Evolutionary conservation across 2,888 invertebrate species (phyloP), one percentile per base, ranked within the genome.

Genomic region (Cryptosula pallasiana): DNA sequence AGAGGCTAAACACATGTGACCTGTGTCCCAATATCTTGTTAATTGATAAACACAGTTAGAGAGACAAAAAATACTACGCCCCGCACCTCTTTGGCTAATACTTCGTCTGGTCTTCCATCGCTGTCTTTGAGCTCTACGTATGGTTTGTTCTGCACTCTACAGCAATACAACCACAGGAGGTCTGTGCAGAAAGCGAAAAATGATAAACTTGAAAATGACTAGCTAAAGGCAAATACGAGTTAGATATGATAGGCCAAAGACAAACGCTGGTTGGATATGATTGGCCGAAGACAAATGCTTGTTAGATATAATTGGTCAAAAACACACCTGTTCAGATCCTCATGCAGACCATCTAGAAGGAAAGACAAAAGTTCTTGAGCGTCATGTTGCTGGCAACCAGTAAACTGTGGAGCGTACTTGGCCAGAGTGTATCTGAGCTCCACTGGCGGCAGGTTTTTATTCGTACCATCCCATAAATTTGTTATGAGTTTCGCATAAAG

Each of bases 311-410:
- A n/a, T n/a, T n/a, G n/a, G 45, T 45, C 20, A 45, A 45, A 20
- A 20, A 13, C 45, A 5, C 27, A 81, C 81, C 84, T 87, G 87
- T 94, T 94, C 76, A 95, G 88, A 85, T 95, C 94, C 87, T 95
- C 94, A 86, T 95, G 95, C 77, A 95, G 88, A 71, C 93, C 91
- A 87, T 95, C 95, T 78, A 95, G 87, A 76, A 95, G 87, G 90
- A 95, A 95, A 71, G 94, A 93, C 36, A 95, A 88, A 77, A 95
- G 87, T 86, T 95, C 95, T 88, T 93, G 95, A 71, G 94, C 93
- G 87, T 95, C 95, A 86, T 95, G 95, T 86, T 95, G 95, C 16
- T 93, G 93, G 77, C 93, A 93, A 75, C 93, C 93, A 76, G 90
- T 90, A 83, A 95, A 91, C 77, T 91, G 89, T 45, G 93, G 92